Evolutionary conservation across 2,888 invertebrate genomes (phyloP).

Genomic region (Eupithecia tripunctaria): DNA sequence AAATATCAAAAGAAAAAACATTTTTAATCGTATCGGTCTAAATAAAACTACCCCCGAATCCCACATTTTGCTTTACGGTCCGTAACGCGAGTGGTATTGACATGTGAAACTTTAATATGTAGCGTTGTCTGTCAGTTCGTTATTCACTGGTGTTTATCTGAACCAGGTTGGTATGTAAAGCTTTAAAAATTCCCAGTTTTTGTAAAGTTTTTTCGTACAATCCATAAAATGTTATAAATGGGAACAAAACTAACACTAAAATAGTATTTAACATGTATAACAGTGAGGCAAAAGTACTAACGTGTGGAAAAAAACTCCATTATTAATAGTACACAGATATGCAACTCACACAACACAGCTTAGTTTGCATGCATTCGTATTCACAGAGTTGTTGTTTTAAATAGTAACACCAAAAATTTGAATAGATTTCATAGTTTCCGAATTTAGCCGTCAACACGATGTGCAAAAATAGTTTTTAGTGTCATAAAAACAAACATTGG

Average conservation of each 20-base stretch:
- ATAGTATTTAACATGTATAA: neutral
- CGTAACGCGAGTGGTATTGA: conserved; percentile 42
- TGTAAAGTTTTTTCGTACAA: neutral
- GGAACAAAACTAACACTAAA: neutral
- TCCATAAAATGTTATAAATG: neutral
- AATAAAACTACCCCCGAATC: conserved; percentile 14
- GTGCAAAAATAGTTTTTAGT: conserved; percentile 29
- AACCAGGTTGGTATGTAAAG: conserved; percentile 34
- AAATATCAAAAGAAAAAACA: neutral
- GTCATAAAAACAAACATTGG: conserved; percentile 38
- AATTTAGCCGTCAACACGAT: conserved; percentile 6
- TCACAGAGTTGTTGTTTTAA: neutral
- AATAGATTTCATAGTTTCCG: neutral
- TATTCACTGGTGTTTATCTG: conserved; percentile 39
- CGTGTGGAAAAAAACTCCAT: neutral
- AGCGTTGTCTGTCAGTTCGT: conserved; percentile 43
- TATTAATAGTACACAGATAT: neutral
- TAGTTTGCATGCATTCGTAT: neutral
- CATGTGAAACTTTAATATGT: conserved; percentile 46
- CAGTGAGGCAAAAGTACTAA: neutral
- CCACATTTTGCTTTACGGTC: conserved; percentile 30
- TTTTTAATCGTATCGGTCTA: conserved; percentile 13
- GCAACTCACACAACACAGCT: neutral
- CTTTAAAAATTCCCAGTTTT: conserved; percentile 6
- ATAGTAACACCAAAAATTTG: neutral